Percentiles rank a stretch among this genome's conserved stretches.
Conservation (phyloP, 2,888 invertebrate species). For the Watsonalla binaria region DNA sequence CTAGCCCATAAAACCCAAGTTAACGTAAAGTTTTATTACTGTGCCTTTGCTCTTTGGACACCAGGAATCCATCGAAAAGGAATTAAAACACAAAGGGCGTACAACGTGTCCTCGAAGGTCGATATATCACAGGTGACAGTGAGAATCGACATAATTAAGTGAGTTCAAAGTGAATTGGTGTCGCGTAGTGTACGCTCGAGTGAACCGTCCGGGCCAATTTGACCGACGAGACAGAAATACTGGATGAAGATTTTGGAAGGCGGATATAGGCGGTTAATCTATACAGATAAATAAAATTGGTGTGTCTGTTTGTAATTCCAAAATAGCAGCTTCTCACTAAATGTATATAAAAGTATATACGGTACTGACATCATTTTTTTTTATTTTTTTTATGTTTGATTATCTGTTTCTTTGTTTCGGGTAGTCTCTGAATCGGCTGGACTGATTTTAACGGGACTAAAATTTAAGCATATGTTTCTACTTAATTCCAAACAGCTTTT, state of each 20-base stretch:
- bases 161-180: slow-evolving; percentile 45
- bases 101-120: slow-evolving; percentile 16
- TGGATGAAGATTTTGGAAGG: slow-evolving; percentile 18
- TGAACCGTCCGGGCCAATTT: slow-evolving; percentile 50
- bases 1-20: slow-evolving; percentile 9
- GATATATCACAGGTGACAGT: slow-evolving; percentile 36
- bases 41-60: background rate
- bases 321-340: too few relatives aligned
- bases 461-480: too few relatives aligned
- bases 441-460: too few relatives aligned
- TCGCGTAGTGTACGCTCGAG: slow-evolving; percentile 30
- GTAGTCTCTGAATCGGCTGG: too few relatives aligned
- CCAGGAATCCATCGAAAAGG: background rate
- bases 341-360: too few relatives aligned
- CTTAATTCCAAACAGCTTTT: too few relatives aligned
- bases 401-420: too few relatives aligned
- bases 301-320: too few relatives aligned
- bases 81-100: background rate
- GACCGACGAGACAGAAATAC: slow-evolving; percentile 44
- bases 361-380: too few relatives aligned
- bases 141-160: slow-evolving; percentile 51
- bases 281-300: too few relatives aligned
- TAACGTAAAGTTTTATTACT: slow-evolving; percentile 14
- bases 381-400: too few relatives aligned
- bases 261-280: background rate